Evolutionary conservation across 2,113 vertebrate species (phyloP).

Genomic region (Rana temporaria): DNA sequence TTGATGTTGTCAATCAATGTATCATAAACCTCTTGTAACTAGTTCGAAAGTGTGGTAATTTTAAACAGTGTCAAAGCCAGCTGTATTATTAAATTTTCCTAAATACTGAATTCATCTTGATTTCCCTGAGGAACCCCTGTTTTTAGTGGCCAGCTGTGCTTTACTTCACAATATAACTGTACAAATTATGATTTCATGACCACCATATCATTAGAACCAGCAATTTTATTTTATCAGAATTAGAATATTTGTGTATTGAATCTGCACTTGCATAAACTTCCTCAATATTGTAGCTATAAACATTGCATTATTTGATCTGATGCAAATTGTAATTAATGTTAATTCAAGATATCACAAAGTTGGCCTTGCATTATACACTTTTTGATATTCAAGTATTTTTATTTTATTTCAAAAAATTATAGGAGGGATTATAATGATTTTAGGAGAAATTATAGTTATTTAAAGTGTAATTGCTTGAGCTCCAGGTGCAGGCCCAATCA

Average conservation of each 20-base stretch:
- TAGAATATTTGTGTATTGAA: background rate
- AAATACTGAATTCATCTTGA: constrained; percentile 5
- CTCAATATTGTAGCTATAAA: too few species aligned
- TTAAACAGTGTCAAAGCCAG: constrained; percentile 28
- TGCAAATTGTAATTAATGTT: too few species aligned
- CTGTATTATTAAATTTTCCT: constrained; percentile 18
- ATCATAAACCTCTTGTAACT: constrained; percentile 23
- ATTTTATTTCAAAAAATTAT: too few species aligned
- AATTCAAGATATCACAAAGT: too few species aligned
- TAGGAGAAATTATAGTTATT: too few species aligned
- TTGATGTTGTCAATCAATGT: constrained; percentile 7
- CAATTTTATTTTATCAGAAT: background rate
- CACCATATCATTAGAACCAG: background rate
- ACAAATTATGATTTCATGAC: background rate
- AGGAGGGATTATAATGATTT: too few species aligned
- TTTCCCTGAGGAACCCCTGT: constrained; percentile 26
- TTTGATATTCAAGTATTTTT: too few species aligned
- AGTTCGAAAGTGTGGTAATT: background rate
- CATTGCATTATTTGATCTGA: too few species aligned
- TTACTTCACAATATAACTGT: background rate
- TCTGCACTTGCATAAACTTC: background rate
- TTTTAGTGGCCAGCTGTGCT: constrained; percentile 37
- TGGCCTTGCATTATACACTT: too few species aligned
- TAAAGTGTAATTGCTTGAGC: too few species aligned
- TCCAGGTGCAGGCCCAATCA: too few species aligned